A percentile compares a stretch with the other conserved stretches of the same genome.
Conservation (phyloP, 2,797 vertebrate species). For the Aulostomus chinensis region DNA sequence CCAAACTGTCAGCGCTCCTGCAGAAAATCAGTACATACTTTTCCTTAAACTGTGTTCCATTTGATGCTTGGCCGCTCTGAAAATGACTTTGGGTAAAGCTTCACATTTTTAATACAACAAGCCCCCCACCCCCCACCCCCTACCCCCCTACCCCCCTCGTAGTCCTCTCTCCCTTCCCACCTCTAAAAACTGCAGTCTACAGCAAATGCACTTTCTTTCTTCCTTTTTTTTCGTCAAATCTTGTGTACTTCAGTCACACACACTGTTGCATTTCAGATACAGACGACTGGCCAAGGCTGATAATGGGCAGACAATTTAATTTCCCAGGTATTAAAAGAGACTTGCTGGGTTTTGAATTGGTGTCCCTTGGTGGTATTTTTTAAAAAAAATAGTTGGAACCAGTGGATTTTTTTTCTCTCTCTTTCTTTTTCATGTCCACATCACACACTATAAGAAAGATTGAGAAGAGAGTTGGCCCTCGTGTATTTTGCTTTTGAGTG, state of each 20-base stretch:
- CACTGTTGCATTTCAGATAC: slow-evolving; percentile 70
- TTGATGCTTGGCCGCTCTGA: slow-evolving; percentile 72
- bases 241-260: slow-evolving; percentile 59
- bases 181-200: slow-evolving; percentile 57
- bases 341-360: slow-evolving; percentile 77
- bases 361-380: slow-evolving; percentile 65
- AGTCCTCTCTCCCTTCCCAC: slow-evolving; percentile 16
- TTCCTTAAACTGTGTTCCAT: slow-evolving; percentile 72
- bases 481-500: slow-evolving; percentile 56
- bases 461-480: slow-evolving; percentile 24
- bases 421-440: slow-evolving; percentile 33
- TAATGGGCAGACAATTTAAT: slow-evolving; percentile 76
- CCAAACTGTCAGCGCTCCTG: slow-evolving; percentile 52
- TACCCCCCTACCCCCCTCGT: slow-evolving; percentile 4
- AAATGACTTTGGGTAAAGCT: slow-evolving; percentile 74
- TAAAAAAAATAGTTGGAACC: slow-evolving; percentile 1
- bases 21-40: slow-evolving; percentile 61
- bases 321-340: slow-evolving; percentile 74
- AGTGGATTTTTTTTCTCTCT: slow-evolving; percentile 4
- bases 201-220: slow-evolving; percentile 56
- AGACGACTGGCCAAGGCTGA: slow-evolving; percentile 73
- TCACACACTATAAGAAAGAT: slow-evolving; percentile 47
- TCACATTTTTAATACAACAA: slow-evolving; percentile 63
- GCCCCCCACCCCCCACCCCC: neutral
- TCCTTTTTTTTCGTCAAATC: slow-evolving; percentile 45